Base-by-base conservation (phyloP, 2,888 invertebrate genomes). In the Lacanobia wlatinum region DNA sequence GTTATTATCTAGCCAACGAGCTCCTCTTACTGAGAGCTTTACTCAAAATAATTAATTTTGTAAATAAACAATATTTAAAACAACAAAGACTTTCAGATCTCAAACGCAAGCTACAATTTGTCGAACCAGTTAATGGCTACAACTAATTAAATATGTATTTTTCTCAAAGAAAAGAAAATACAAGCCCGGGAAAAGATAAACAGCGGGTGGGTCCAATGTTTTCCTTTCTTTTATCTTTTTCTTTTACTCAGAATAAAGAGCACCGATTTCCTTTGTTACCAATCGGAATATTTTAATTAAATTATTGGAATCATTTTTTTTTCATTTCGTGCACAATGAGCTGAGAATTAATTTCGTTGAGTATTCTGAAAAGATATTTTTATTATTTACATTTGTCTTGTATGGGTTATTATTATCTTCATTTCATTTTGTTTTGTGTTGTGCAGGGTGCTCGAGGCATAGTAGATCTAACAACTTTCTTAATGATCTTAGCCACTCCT, bases 231-330 rank as follows among this genome's bases (percentile, higher is more conserved):
- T 71, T 62, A 7, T 7, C 46, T 70, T 78, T 70, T 74, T 67
- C 55, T 63, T 74, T 74, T 28, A 53, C 28, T 58, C 38, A 16
- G 52, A 61, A 71, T 75, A 75, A 64, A 73, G 38, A 76, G 67
- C 71, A 53, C 52, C 55, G 53, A 68, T 61, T 80, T 62, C 65
- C 58, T 68, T 79, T 78, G 78, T 75, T 68, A 48, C 53, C 56
- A 59, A 70, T 80, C 34, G 55, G 46, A 73, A 80, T 80, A 76
- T 71, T 80, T 80, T 66, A 80, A 80, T 80, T 80, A 80, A 73
- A 76, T 73, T 76, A 73, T 52, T 61, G 38, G 48, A 79, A 68
- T 66, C 16, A 53, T 63, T 18, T 59, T 59, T 74, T 70, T 70
- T 55, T 8, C 48, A 46, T 58, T 6, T 79, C 43, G n/a, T 16